Evolutionary conservation across 2,888 invertebrate species (phyloP), one percentile per base, ranked within the genome.

Genomic region (Leptogaster cylindrica): DNA sequence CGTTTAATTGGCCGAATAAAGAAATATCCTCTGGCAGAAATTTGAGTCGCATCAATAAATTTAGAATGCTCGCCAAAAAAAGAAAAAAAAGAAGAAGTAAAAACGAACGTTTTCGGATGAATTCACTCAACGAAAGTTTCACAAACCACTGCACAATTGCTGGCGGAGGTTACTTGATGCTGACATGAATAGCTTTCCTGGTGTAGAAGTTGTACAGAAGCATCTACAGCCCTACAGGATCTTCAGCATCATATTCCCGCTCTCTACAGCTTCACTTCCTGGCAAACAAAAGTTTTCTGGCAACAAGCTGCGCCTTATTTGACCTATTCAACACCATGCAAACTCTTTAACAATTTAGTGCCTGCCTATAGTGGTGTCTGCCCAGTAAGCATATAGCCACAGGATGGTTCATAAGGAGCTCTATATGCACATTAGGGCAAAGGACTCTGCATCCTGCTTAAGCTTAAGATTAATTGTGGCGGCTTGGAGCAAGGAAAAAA

Each of bases 201-300:
- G n/a, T n/a, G n/a, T n/a, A n/a, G n/a, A n/a, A n/a, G n/a, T n/a
- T n/a, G n/a, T n/a, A n/a, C n/a, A n/a, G 18, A 18, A 10, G 41
- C 41, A 14, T 14, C 41, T 18, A 18, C 14, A 41, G 16, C 3
- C n/a, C n/a, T n/a, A n/a, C n/a, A n/a, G n/a, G n/a, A n/a, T n/a
- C n/a, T n/a, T n/a, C n/a, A n/a, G 6, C 31, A 31, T 5, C 6
- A 31, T 31, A 8, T 8, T 5, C 31, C 10, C 10, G 6, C 10
- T 5, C 6, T 31, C 6, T 8, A 31, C 6, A 31, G 31, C 20
- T 48, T 48, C 48, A 48, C 23, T 48, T 48, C 23, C 23, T 48
- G 23, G 48, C 48, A 48, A 48, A 48, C 48, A 48, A 48, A 48
- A 20, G 48, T 48, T 48, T 48, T 48, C 48, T 48, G 48, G 48